Conservation (phyloP, 35 echinoderm and acorn worm species). For the Nesometra sesokonis region DNA sequence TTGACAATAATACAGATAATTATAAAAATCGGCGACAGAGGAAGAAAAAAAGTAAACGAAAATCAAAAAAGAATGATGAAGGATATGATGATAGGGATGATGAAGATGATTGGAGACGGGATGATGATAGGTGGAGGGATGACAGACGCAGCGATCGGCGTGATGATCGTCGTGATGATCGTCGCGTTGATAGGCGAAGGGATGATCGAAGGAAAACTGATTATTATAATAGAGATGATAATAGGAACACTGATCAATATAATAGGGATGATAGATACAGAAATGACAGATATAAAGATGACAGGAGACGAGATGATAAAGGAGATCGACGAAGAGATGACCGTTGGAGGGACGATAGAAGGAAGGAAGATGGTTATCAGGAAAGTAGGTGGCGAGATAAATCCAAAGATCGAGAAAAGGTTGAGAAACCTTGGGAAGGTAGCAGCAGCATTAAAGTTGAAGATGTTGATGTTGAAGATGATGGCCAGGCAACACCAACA, state of each 20-base stretch:
- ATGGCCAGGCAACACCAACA: neutral
- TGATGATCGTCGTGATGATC: slow-evolving; percentile 2
- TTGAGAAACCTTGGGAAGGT: neutral
- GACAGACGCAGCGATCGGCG: slow-evolving; percentile 12
- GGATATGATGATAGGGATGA: slow-evolving; percentile 17
- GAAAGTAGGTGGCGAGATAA: neutral
- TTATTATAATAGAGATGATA: neutral
- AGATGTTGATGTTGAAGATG: neutral
- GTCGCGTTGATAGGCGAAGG: slow-evolving; percentile 7
- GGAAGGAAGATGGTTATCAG: neutral
- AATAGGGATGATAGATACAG: neutral
- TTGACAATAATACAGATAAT: neutral
- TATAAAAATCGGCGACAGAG: neutral
- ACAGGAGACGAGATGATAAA: neutral
- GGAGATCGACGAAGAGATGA: slow-evolving; percentile 10
- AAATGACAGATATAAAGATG: neutral
- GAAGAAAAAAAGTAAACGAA: neutral
- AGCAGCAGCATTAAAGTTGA: neutral
- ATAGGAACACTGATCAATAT: neutral
- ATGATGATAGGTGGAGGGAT: slow-evolving; percentile 1
- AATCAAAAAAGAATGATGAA: neutral
- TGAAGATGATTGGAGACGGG: neutral
- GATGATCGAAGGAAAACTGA: slow-evolving; percentile 1
- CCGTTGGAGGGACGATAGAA: neutral
- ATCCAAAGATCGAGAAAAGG: neutral